These are phyloP conservation scores for Catharus fuscescens DNA, from an alignment of 2,113 vertebrate genomes.

Conservation along the genomic window DNA sequence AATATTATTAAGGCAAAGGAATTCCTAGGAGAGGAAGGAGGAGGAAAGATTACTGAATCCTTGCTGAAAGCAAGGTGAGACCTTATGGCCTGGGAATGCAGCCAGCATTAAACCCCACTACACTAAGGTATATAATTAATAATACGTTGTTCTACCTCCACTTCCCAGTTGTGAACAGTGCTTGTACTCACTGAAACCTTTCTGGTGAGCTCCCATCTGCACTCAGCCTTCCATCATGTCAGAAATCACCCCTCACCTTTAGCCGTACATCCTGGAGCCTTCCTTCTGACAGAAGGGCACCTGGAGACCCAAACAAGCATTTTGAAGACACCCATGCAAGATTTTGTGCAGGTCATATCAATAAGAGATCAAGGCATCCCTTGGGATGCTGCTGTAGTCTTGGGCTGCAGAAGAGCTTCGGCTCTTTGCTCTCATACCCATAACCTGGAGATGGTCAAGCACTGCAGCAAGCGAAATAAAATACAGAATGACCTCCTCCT, in stretches of 20 bases:
- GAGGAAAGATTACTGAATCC: neutral
- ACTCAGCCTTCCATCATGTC: neutral
- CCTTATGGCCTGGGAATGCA: neutral
- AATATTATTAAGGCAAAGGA: neutral
- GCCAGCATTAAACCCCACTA: neutral
- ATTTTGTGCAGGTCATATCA: neutral
- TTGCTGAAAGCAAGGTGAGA: neutral
- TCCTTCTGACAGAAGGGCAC: neutral
- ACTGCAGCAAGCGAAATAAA: neutral
- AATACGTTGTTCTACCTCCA: accelerated
- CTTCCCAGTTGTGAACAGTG: neutral
- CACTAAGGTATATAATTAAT: neutral
- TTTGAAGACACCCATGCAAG: neutral
- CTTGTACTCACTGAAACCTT: neutral
- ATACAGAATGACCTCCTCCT: neutral
- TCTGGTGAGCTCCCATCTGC: neutral
- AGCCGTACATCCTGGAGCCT: neutral
- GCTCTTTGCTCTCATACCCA: accelerated
- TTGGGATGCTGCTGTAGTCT: neutral
- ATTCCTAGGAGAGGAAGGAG: neutral
- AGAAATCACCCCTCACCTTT: neutral
- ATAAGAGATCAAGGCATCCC: neutral
- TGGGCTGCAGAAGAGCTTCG: neutral
- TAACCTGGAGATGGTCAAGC: neutral
- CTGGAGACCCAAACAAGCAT: neutral